Base-by-base conservation (phyloP, 1,140 invertebrate genomes). In the Mya arenaria region DNA sequence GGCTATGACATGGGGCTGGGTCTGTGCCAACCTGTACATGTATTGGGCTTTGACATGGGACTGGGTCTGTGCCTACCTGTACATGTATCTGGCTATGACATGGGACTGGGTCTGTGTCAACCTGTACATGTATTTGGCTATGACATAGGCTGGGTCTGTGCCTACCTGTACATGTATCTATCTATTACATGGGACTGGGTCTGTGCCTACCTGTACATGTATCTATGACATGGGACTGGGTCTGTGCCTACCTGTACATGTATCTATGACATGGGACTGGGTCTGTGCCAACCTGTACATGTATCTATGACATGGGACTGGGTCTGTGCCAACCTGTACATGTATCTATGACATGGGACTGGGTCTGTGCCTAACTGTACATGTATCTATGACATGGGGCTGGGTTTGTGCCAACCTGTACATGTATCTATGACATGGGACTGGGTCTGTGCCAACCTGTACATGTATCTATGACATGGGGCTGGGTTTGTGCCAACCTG, bases 291-390 rank as follows among this genome's bases (percentile, higher is more conserved):
- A 39, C 32, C 66, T 28, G 55, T 34, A 63, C 56, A 60, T 60
- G 56, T 60, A 60, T 30, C 48, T 52, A 17, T 17, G 17, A 3
- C 48, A 52, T 52, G 48, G 19, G 48, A 23, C 25, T 17, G 48
- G 10, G 48, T 10, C n/a, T n/a, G 19, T 2, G 2, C 48, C 25
- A 81, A 94, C 93, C 93, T 94, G 88, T 94, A 94, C 4, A 94
- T 74, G 84, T 93, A 86, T 52, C 91, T 89, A 93, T 86, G 41
- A 88, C 89, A 90, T 94, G 91, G 30, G 90, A 89, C 37, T 90
- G 75, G 17, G 92, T 84, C 48, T 89, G 19, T 60, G 23, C 56
- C n/a, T n/a, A n/a, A n/a, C n/a, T n/a, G 23, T 60, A 23, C 23
- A 60, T 10, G 8, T 60, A 8, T 8, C 28, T n/a, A 60, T 60